Conservation (phyloP, 2,888 invertebrate genomes). For the Malachius bipustulatus region DNA sequence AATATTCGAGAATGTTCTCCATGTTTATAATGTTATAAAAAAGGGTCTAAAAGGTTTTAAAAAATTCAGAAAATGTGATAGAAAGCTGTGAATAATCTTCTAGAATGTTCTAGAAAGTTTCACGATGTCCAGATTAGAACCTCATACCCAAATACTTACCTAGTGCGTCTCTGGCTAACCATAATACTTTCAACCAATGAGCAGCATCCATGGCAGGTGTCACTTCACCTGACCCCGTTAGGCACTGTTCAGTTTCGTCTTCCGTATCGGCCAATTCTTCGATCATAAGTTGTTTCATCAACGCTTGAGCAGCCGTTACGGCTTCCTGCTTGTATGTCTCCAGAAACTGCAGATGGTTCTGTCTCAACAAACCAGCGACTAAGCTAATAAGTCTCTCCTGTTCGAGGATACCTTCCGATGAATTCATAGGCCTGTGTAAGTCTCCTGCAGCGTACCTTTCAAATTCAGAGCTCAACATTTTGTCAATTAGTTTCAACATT, state of each 20-base stretch:
- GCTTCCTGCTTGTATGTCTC: conserved; percentile 81
- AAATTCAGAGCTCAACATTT: conserved; percentile 93
- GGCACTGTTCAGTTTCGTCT: conserved; percentile 42
- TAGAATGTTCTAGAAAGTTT: too few relatives aligned
- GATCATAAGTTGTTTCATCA: conserved; percentile 79
- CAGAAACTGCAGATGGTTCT: conserved; percentile 80
- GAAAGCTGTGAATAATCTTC: too few relatives aligned
- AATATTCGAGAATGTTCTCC: too few relatives aligned
- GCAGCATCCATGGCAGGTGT: conserved; percentile 33
- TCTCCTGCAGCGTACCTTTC: conserved; percentile 83
- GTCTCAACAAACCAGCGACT: conserved; percentile 79
- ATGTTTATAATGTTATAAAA: too few relatives aligned
- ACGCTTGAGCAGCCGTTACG: conserved; percentile 74
- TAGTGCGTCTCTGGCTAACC: conserved; percentile 32
- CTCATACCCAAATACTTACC: conserved; percentile 27
- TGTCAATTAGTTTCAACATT: conserved; percentile 90
- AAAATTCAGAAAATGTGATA: too few relatives aligned
- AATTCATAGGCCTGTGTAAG: conserved; percentile 67
- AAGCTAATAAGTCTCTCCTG: conserved; percentile 26
- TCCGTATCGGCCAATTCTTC: conserved; percentile 55
- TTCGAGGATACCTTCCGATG: conserved; percentile 35
- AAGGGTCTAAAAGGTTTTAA: too few relatives aligned
- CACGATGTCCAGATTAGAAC: too few relatives aligned
- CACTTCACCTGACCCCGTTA: conserved; percentile 40
- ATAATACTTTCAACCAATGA: conserved; percentile 34